Base-by-base conservation (phyloP, 2,888 invertebrate species). In the Ormia ochracea region DNA sequence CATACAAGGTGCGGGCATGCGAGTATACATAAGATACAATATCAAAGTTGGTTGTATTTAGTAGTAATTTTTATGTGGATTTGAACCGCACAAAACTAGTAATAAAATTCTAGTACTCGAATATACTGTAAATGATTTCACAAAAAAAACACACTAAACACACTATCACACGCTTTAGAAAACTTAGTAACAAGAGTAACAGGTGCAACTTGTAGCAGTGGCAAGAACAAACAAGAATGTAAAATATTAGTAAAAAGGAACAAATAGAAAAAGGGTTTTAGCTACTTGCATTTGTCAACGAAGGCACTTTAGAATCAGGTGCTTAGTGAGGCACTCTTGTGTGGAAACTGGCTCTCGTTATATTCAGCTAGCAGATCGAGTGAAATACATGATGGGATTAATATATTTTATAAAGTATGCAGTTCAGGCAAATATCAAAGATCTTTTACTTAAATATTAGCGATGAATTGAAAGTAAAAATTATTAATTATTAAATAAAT, bases 191-290 rank as follows among this genome's bases (percentile, higher is more conserved):
- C 63, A 50, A 78, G 52, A 78, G 69, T 56, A 74, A 78, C 68
- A 68, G 76, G 76, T 77, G 76, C 69, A 70, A 77, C 70, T 69
- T 77, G 76, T 78, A 54, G 50, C 50, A 63, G 19, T 43, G 9
- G 7, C 43, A 43, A 43, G 19, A 21, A 43, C 9, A 43, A 43
- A 12, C 12, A 66, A 52, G 3, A 54, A 65, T 54, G 17, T 36
- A 50, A 59, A 36, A 17, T 54, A 48, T 56, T 56, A 38, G 28
- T 43, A 38, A 31, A 56, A 38, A 56, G 38, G 21, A 26, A 58
- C 14, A 23, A 45, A 41, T 65, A 52, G 10, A 66, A 41, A 66
- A 19, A 66, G 54, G 54, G 54, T 68, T 56, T 68, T 23, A 36
- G n/a, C 38, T 19, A 38, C 4, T 7, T 5, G 14, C 1, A 33